phyloP scores from a whole-genome alignment of 2,113 vertebrate genomes.

The Limnothrissa miodon region DNA sequence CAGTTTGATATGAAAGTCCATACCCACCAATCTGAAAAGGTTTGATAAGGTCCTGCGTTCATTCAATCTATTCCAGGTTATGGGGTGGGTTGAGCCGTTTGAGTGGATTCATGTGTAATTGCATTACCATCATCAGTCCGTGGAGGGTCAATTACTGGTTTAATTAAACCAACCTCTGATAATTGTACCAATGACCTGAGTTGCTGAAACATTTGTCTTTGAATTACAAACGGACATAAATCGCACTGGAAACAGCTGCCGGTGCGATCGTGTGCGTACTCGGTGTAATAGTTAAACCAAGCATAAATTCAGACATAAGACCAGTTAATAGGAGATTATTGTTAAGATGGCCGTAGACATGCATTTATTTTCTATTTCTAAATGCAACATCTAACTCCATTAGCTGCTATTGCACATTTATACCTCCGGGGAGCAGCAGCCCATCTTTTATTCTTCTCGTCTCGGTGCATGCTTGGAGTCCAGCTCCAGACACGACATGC shows the following conservation, averaged over 20 bases:
- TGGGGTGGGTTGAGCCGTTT: constrained; percentile 50
- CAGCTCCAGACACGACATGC: not conserved
- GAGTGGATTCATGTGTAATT: constrained; percentile 56
- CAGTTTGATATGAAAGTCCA: not conserved
- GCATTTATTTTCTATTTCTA: not conserved
- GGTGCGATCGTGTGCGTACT: not conserved
- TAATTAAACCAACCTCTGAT: constrained; percentile 68
- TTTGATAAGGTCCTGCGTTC: constrained; percentile 38
- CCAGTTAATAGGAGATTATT: not conserved
- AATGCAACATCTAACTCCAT: not conserved
- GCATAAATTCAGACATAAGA: not conserved
- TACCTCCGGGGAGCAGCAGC: constrained; percentile 1
- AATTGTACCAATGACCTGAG: constrained; percentile 67
- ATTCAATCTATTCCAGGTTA: constrained; percentile 59
- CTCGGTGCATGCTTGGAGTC: not conserved
- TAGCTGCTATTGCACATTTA: not conserved
- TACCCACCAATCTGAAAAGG: not conserved
- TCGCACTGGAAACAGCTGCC: not conserved
- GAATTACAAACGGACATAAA: constrained; percentile 32
- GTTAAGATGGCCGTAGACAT: not conserved
- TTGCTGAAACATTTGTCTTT: constrained; percentile 52
- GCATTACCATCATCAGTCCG: constrained; percentile 59
- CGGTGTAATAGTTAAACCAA: not conserved
- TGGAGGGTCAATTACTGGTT: constrained; percentile 64
- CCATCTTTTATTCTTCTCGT: not conserved